Base-by-base conservation (phyloP, 2,888 invertebrate species). In the Hirtodrosophila cameraria region DNA sequence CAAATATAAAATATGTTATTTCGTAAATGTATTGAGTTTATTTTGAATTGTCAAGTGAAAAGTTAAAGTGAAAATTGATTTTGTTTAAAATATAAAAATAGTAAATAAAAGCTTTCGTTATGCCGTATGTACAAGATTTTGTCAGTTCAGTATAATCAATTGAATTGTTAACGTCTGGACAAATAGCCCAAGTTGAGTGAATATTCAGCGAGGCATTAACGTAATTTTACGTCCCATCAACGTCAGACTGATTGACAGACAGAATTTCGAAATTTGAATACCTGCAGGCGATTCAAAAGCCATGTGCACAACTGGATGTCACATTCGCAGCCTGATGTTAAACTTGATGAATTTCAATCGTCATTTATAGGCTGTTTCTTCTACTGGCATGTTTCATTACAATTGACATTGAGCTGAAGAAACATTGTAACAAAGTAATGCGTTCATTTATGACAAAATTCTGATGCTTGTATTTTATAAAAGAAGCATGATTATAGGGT, bases 151-250 rank as follows among this genome's bases (percentile, higher is more conserved):
- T 1, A 9, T 27, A 31, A 15, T 11, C 35, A 39, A 57, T 73
- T 57, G 57, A 62, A 35, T 61, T 67, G 20, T 53, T 23, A 49
- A 31, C 27, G 57, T 72, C 57, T 61, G 61, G 30, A 25, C 33
- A 38, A 54, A 54, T 42, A 33, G 36, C 46, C 33, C 5, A 8
- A 31, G 5, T 9, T 13, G 28, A 20, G 12, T 9, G 36, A 33
- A 50, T 9, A 20, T 23, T 9, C 45, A 61, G 11, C 46, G 58
- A 48, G 36, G 62, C 62, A 36, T 41, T 35, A 30, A 52, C 33
- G 53, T 58, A 84, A 84, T 79, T 82, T 79, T 60, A 81, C 75
- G 78, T 53, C 45, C 62, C 85, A 67, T 57, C 71, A 62, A 12
- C 50, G 33, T 45, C 82, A 74, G 71, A 74, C 46, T 15, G 36